Percentiles rank a stretch among this genome's conserved stretches.
phyloP scores from a whole-genome alignment of 2,888 invertebrate species.

The Eupeodes latifasciatus region DNA sequence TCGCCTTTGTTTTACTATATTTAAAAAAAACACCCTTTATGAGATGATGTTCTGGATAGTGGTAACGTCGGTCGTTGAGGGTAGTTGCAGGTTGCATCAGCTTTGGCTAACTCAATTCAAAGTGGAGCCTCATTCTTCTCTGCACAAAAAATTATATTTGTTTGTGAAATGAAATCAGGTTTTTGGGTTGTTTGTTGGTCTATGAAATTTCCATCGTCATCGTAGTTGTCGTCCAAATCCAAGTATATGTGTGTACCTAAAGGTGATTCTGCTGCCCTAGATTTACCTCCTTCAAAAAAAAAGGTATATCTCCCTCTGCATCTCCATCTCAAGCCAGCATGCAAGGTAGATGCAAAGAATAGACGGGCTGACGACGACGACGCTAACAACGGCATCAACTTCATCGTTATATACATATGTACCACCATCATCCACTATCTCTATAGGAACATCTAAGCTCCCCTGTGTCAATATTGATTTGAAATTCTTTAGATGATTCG shows the following conservation, averaged over 20 bases:
- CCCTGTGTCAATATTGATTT: conserved; percentile 68
- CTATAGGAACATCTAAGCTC: conserved; percentile 33
- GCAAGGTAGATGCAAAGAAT: background rate
- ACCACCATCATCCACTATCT: no score
- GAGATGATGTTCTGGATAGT: background rate
- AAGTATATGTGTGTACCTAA: background rate
- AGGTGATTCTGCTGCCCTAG: conserved; percentile 56
- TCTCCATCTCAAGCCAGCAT: background rate
- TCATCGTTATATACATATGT: background rate
- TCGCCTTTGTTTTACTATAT: no score
- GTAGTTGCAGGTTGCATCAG: background rate
- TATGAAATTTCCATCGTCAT: conserved; percentile 63
- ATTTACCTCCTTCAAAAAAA: conserved; percentile 36
- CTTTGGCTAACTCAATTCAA: conserved; percentile 53
- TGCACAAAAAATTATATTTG: conserved; percentile 63
- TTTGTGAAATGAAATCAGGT: conserved; percentile 75
- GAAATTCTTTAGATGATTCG: conserved; percentile 74
- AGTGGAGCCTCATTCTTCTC: conserved; percentile 23
- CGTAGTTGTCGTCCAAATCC: conserved; percentile 7
- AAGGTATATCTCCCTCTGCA: background rate
- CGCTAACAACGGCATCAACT: background rate
- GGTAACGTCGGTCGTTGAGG: background rate
- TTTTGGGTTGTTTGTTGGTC: conserved; percentile 70
- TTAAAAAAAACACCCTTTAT: background rate
- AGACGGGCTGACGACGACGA: conserved; percentile 18